Conservation (phyloP, 2,113 vertebrate genomes). For the Chinchilla lanigera region DNA sequence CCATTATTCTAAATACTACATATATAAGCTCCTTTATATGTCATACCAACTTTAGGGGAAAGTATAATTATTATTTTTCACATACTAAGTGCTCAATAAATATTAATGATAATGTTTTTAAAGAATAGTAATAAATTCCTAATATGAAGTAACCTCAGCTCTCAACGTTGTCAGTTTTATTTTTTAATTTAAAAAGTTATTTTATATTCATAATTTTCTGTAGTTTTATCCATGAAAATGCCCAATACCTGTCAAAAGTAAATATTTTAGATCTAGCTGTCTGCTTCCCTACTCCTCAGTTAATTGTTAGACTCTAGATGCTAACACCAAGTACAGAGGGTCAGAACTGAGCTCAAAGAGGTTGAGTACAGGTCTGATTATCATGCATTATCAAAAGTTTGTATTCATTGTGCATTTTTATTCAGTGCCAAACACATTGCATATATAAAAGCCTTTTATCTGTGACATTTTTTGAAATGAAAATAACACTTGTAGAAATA, state of each 20-base stretch:
- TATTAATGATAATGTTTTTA: slow-evolving; percentile 33
- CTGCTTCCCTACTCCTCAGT: neutral
- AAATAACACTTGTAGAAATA: neutral
- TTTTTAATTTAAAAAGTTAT: neutral
- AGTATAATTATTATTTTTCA: neutral
- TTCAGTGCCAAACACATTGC: neutral
- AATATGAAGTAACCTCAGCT: neutral
- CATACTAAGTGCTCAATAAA: neutral
- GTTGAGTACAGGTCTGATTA: neutral
- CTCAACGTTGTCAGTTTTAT: neutral
- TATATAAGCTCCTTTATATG: neutral
- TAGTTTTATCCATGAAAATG: slow-evolving; percentile 36
- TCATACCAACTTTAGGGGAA: neutral
- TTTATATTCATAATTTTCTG: neutral
- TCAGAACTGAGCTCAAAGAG: neutral
- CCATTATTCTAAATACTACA: neutral
- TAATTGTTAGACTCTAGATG: neutral
- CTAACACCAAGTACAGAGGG: neutral
- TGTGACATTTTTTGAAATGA: neutral
- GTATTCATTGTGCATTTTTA: slow-evolving; percentile 20
- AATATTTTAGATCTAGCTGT: neutral
- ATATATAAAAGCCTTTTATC: slow-evolving; percentile 32
- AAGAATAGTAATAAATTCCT: neutral
- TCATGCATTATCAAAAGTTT: slow-evolving; percentile 55
- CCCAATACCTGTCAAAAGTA: slow-evolving; percentile 53